Percentiles rank a stretch among this genome's conserved stretches.
These are phyloP conservation scores for Neodiprion virginianus DNA, from an alignment of 1,140 invertebrate species.

Conservation along the genomic window DNA sequence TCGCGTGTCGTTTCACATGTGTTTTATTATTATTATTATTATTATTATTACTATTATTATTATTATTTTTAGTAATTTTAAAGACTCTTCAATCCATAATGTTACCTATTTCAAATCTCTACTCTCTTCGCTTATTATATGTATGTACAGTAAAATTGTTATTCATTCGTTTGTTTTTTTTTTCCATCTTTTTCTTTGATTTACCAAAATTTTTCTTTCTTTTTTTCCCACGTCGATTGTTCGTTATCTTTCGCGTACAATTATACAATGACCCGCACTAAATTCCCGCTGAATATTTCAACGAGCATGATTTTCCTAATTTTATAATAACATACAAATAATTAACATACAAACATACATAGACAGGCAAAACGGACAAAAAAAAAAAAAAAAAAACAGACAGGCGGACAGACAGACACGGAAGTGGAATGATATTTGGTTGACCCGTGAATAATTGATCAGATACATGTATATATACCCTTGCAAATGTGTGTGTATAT, in stretches of 20 bases:
- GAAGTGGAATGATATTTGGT: not conserved
- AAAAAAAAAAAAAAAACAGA: not conserved
- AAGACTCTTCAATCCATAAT: no score
- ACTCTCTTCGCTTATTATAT: no score
- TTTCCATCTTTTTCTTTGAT: not conserved
- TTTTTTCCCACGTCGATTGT: not conserved
- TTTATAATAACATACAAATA: not conserved
- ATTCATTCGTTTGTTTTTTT: not conserved
- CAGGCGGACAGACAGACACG: conserved; percentile 12
- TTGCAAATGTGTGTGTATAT: no score
- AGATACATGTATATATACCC: no score
- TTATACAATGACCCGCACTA: not conserved
- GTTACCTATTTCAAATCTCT: no score
- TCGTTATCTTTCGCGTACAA: not conserved
- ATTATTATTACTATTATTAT: no score
- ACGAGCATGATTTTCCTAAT: not conserved
- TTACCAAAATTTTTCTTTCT: not conserved
- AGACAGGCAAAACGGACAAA: not conserved
- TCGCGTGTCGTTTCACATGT: no score
- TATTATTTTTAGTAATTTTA: no score
- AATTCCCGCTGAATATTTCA: not conserved
- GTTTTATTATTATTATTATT: no score
- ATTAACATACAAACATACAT: no score
- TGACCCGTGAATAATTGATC: not conserved
- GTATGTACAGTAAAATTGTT: no score